Base-by-base conservation (phyloP, 2,888 invertebrate species). In the Acanthopleura granulata region DNA sequence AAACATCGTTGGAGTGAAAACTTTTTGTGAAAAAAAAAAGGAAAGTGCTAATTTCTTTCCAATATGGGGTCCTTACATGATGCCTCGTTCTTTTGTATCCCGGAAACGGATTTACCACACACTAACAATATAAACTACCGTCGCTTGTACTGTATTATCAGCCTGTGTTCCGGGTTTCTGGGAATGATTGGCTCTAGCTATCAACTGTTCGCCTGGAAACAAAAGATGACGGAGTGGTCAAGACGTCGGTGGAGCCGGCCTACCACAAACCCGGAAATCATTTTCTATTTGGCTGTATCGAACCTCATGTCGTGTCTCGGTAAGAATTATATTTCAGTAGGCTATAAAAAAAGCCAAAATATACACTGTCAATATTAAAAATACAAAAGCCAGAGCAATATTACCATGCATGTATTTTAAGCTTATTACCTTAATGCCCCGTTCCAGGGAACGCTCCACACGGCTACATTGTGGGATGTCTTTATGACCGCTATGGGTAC, bases 11-110 rank as follows among this genome's bases (percentile, higher is more conserved):
- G 40, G 9, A 9, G 40, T 40, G 40, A 40, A 40, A 3, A 40
- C 40, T 40, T 40, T 40, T 40, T 40, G 40, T 40, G 40, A 40
- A 40, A 40, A 40, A 40, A 40, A 40, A 40, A 9, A 40, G 9
- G 9, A 40, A 9, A 40, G 40, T 40, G 40, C 4, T 40, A 6
- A 40, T 9, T 40, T 40, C 40, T 6, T 40, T 40, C 40, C 3
- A 40, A 22, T 1, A 71, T 71, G 71, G 50, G 40, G 18, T 71
- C 71, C 14, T 71, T 71, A 71, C 71, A 71, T 27, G 50, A 49
- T 9, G 71, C 71, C 22, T 49, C 71, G n/a, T 71, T 71, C 25
- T 71, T 71, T 40, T 71, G 71, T 49, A 71, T 71, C 15, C 71
- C 71, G 16, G 71, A 71, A n/a, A 25, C 50, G 9, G 71, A 4